A percentile compares a stretch with the other conserved stretches of the same genome.
Conservation (phyloP, 2,888 invertebrate species). For the Pollenia angustigena region DNA sequence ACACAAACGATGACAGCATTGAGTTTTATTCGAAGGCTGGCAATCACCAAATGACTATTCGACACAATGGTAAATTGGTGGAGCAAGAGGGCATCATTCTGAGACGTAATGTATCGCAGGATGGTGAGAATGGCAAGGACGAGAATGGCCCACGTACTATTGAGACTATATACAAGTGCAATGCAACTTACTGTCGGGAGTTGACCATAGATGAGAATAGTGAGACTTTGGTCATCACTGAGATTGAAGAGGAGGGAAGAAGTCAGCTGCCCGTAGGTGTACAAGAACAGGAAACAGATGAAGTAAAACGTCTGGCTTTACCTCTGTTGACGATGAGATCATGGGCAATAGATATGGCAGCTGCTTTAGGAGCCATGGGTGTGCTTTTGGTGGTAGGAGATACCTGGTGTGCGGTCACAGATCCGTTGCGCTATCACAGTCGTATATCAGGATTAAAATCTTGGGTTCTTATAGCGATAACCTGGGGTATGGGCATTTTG, state of each 20-base stretch:
- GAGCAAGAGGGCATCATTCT: constrained; percentile 80
- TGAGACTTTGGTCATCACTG: constrained; percentile 80
- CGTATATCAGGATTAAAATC: constrained; percentile 84
- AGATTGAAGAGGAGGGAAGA: constrained; percentile 78
- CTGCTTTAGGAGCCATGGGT: constrained; percentile 83
- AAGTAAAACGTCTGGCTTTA: constrained; percentile 59
- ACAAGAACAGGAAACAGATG: constrained; percentile 31
- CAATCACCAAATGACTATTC: constrained; percentile 80
- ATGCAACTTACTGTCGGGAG: constrained; percentile 80
- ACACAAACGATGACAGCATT: constrained; percentile 79
- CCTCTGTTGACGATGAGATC: constrained; percentile 74
- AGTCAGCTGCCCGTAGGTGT: constrained; percentile 3
- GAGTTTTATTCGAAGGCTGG: constrained; percentile 81
- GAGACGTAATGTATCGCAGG: constrained; percentile 73
- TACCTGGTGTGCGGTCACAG: constrained; percentile 87
- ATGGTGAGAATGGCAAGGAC: constrained; percentile 7
- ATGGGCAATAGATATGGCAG: constrained; percentile 83
- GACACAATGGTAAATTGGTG: constrained; percentile 80
- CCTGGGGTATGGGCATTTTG: constrained; percentile 83
- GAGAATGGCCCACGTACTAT: constrained; percentile 72
- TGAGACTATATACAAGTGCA: constrained; percentile 81
- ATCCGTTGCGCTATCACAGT: constrained; percentile 86
- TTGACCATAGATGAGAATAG: constrained; percentile 80
- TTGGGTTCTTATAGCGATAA: constrained; percentile 83
- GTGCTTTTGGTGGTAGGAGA: constrained; percentile 85